These are phyloP conservation scores for Ispidina picta DNA, from an alignment of 2,797 vertebrate species.

Conservation along the genomic window DNA sequence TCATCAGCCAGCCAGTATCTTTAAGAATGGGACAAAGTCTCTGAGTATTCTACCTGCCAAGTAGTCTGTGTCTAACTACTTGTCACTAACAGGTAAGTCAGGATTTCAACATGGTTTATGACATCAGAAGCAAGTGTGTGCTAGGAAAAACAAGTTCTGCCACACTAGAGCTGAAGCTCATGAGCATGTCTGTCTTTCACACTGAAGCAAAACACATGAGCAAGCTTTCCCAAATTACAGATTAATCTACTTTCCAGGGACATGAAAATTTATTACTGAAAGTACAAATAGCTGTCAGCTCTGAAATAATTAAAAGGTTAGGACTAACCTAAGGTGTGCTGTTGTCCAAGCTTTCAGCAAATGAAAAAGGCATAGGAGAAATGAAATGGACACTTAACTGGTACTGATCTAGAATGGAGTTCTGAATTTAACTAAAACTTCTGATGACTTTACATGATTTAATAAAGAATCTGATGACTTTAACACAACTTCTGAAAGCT, in stretches of 20 bases:
- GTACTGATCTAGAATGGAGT: not conserved
- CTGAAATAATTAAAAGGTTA: conserved; percentile 60
- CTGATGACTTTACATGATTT: not conserved
- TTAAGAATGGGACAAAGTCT: not conserved
- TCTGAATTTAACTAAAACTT: not conserved
- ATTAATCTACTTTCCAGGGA: conserved; percentile 45
- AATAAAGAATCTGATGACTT: not conserved
- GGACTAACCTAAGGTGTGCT: conserved; percentile 36
- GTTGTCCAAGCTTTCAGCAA: conserved; percentile 23
- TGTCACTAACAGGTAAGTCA: not conserved
- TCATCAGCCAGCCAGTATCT: not conserved
- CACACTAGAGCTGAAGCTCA: conserved; percentile 5
- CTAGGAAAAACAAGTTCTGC: not conserved
- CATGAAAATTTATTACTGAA: conserved; percentile 40
- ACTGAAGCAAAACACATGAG: conserved; percentile 17
- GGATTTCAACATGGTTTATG: not conserved
- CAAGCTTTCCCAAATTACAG: conserved; percentile 44
- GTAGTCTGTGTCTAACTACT: not conserved
- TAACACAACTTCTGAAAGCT: not conserved
- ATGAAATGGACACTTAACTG: not conserved
- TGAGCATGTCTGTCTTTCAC: not conserved
- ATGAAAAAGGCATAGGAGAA: not conserved
- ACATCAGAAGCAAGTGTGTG: not conserved
- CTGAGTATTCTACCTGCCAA: not conserved
- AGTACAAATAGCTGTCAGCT: conserved; percentile 46